Evolutionary conservation across 2,797 vertebrate species (phyloP).

Genomic region (Neoniphon sammara): DNA sequence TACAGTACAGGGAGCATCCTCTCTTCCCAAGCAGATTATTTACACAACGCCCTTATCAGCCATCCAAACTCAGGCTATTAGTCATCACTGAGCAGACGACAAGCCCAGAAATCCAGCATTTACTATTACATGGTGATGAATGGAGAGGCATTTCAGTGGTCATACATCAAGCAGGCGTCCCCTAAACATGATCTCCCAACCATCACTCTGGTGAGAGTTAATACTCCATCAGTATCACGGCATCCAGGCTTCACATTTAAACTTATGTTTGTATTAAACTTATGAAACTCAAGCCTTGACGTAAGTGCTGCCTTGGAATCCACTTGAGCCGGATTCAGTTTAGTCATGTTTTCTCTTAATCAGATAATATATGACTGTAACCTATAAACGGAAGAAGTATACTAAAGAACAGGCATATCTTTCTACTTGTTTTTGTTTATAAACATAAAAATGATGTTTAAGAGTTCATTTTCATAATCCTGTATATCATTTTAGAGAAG

Average conservation of each 20-base stretch:
- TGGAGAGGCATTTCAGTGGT: constrained; percentile 87
- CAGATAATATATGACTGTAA: not conserved
- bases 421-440: too few relatives aligned
- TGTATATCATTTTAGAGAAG: too few relatives aligned
- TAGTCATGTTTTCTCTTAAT: not conserved
- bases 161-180: constrained; percentile 88
- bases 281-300: not conserved
- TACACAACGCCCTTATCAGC: constrained; percentile 93
- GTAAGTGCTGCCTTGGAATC: not conserved
- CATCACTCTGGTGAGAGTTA: constrained; percentile 87
- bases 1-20: constrained; percentile 82
- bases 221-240: constrained; percentile 83
- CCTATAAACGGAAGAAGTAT: too few relatives aligned
- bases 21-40: constrained; percentile 89
- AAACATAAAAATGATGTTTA: too few relatives aligned
- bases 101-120: constrained; percentile 91
- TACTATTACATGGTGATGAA: constrained; percentile 95
- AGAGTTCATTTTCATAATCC: too few relatives aligned
- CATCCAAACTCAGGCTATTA: constrained; percentile 90
- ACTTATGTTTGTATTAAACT: constrained; percentile 5
- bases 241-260: constrained; percentile 12
- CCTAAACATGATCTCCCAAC: constrained; percentile 86
- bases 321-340: not conserved
- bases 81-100: constrained; percentile 93
- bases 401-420: too few relatives aligned